Conservation (phyloP, 2,888 invertebrate genomes). For the Tenthredo livida region DNA sequence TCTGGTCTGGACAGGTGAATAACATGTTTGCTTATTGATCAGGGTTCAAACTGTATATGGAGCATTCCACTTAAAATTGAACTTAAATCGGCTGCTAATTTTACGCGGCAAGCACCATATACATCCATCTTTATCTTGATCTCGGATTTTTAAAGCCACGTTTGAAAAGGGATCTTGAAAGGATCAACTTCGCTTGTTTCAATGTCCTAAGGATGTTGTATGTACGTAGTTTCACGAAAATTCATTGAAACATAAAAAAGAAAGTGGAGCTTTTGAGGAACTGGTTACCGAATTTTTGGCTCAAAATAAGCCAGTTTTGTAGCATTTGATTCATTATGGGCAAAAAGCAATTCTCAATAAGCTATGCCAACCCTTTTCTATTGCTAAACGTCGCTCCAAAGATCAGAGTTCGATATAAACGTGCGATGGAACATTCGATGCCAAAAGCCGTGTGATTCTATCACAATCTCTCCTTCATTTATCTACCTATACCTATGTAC, state of each 20-base stretch:
- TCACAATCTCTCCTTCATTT: background rate
- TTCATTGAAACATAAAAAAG: too few species aligned
- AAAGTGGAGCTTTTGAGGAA: too few species aligned
- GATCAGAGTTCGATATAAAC: conserved; percentile 1
- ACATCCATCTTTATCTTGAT: background rate
- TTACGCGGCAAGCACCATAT: background rate
- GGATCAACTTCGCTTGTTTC: too few species aligned
- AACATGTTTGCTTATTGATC: background rate
- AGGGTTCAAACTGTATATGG: background rate
- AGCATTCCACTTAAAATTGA: too few species aligned
- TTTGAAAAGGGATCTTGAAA: background rate
- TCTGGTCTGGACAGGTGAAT: conserved; percentile 7
- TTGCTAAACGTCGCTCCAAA: background rate
- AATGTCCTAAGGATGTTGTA: too few species aligned
- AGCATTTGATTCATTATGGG: too few species aligned
- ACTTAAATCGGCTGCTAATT: too few species aligned
- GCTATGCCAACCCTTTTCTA: too few species aligned
- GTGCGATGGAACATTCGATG: background rate
- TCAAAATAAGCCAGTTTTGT: background rate
- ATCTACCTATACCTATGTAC: background rate
- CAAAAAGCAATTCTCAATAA: too few species aligned
- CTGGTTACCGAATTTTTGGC: background rate
- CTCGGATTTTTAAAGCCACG: background rate
- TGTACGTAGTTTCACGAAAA: too few species aligned
- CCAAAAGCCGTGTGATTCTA: conserved; percentile 3